Percentiles rank a stretch among this genome's conserved stretches.
Conservation (phyloP, 2,797 vertebrate species). For the Trichosurus vulpecula region DNA sequence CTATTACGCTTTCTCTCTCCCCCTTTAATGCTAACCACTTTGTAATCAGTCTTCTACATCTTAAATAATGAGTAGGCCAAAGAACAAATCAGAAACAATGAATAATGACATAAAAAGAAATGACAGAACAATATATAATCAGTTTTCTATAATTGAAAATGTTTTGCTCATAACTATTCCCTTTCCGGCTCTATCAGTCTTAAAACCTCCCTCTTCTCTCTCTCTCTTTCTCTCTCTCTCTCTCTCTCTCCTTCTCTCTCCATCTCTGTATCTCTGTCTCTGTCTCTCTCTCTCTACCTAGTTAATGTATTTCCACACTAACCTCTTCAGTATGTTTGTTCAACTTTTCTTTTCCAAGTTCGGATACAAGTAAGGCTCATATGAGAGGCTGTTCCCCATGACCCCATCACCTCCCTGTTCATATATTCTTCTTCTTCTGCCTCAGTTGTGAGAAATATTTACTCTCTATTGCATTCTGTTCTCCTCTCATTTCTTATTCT, state of each 20-base stretch:
- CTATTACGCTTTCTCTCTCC: background rate
- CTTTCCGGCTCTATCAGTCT: background rate
- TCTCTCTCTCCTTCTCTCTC: too few species aligned
- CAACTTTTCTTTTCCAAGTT: background rate
- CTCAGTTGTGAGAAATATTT: background rate
- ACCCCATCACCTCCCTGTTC: background rate
- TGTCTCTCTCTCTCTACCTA: too few species aligned
- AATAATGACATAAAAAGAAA: background rate
- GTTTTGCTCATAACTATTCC: background rate
- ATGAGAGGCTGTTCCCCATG: too few species aligned
- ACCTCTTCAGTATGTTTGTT: background rate
- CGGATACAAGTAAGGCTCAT: background rate
- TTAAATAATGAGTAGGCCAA: background rate
- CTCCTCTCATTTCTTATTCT: background rate
- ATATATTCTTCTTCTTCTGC: background rate
- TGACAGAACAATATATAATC: background rate
- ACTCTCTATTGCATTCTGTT: background rate
- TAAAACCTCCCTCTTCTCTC: background rate
- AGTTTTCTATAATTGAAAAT: background rate
- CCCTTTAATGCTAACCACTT: background rate
- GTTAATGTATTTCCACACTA: background rate
- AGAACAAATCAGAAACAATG: background rate
- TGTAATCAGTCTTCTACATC: background rate
- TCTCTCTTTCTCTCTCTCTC: too few species aligned
- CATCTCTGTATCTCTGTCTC: too few species aligned